These are phyloP conservation scores for Sebastes diploproa DNA, from an alignment of 2,797 vertebrate genomes.

Conservation along the genomic window DNA sequence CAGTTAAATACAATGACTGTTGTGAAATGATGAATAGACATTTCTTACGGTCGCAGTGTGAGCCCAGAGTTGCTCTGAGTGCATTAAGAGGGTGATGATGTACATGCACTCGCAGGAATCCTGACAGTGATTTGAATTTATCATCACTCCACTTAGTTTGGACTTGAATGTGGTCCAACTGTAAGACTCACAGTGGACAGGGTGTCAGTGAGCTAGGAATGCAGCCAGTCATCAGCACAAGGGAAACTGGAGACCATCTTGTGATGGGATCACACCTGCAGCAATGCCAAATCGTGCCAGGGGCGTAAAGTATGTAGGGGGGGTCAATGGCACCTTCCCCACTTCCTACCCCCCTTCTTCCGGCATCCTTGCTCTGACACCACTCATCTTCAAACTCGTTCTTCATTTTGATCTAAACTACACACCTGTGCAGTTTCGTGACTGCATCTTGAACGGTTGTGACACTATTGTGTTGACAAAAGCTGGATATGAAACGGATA, in stretches of 20 bases:
- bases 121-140: conserved; percentile 42
- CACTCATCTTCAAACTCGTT: neutral
- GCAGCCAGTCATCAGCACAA: conserved; percentile 18
- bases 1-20: conserved; percentile 3
- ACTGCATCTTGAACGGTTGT: neutral
- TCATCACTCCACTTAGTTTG: conserved; percentile 16
- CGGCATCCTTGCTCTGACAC: neutral
- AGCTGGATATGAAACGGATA: neutral
- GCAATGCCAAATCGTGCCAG: neutral
- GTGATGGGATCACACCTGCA: neutral
- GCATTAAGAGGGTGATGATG: conserved; percentile 30
- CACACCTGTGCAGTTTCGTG: neutral
- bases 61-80: neutral
- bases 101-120: conserved; percentile 23
- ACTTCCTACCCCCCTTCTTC: no score
- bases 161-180: conserved; percentile 22
- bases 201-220: conserved; percentile 7
- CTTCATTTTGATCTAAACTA: neutral
- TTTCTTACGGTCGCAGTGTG: conserved; percentile 6
- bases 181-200: conserved; percentile 1
- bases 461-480: neutral
- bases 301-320: neutral
- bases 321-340: no score
- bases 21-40: neutral
- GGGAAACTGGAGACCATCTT: neutral